A percentile compares a stretch with the other conserved stretches of the same genome.
These are phyloP conservation scores for Eupithecia subfuscata DNA, from an alignment of 2,888 invertebrate species.

Conservation along the genomic window DNA sequence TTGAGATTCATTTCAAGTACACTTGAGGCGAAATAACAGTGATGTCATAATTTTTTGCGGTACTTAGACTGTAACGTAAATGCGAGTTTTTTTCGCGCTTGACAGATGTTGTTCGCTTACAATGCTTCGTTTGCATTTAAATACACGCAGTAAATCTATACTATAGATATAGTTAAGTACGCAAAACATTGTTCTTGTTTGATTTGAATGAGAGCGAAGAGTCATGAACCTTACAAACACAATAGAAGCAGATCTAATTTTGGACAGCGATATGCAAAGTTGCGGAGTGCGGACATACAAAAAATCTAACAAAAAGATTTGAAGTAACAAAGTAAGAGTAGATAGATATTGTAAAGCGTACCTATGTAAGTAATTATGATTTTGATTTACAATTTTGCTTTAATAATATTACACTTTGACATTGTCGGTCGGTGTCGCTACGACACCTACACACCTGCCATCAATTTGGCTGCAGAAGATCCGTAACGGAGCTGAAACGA, in stretches of 20 bases:
- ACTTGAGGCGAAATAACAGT: conserved; percentile 59
- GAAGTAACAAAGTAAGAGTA: neutral
- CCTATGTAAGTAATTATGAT: neutral
- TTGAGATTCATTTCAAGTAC: conserved; percentile 52
- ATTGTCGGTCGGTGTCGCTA: conserved; percentile 61
- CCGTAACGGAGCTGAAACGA: conserved; percentile 46
- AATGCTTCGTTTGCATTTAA: conserved; percentile 69
- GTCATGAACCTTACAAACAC: conserved; percentile 37
- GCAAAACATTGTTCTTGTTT: conserved; percentile 28
- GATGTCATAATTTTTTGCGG: conserved; percentile 77
- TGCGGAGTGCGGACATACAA: neutral
- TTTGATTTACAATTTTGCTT: conserved; percentile 27
- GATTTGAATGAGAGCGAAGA: conserved; percentile 29
- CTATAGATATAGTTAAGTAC: conserved; percentile 13
- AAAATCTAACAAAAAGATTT: neutral
- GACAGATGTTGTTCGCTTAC: conserved; percentile 63
- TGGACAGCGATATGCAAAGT: conserved; percentile 4
- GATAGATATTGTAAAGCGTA: neutral
- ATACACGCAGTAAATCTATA: conserved; percentile 32
- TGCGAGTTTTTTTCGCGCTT: conserved; percentile 72
- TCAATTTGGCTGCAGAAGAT: conserved; percentile 63
- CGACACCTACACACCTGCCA: conserved; percentile 57
- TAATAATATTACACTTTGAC: conserved; percentile 46
- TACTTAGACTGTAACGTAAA: conserved; percentile 56
- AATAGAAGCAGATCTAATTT: conserved; percentile 35